A percentile compares a stretch with the other conserved stretches of the same genome.
phyloP scores from a whole-genome alignment of 2,113 vertebrate genomes.

The Lonchura striata region DNA sequence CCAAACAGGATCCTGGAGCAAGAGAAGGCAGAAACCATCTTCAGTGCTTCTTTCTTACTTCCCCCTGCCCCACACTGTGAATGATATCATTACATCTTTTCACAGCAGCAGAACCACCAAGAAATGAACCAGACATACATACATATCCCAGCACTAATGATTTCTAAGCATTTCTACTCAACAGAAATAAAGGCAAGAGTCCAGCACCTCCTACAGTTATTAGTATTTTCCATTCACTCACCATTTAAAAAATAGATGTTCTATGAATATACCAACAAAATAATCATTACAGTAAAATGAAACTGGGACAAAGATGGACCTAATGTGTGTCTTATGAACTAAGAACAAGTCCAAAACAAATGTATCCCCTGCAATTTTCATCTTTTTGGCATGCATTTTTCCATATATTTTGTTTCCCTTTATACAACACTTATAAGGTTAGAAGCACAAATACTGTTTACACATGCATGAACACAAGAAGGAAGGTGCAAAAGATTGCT shows the following conservation, averaged over 20 bases:
- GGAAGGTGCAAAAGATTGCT: neutral
- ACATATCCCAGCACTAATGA: neutral
- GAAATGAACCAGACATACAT: neutral
- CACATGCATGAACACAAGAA: neutral
- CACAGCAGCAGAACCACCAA: neutral
- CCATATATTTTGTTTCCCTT: neutral
- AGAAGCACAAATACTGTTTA: neutral
- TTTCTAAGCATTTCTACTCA: neutral
- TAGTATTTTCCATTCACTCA: neutral
- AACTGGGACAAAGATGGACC: neutral
- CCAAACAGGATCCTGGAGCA: neutral
- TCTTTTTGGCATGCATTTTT: neutral
- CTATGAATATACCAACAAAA: neutral
- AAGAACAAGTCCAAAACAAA: neutral
- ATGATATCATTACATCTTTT: neutral
- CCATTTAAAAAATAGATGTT: neutral
- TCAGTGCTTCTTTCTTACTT: neutral
- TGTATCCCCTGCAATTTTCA: neutral
- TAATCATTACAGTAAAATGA: neutral
- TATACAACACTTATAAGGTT: neutral
- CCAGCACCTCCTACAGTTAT: neutral
- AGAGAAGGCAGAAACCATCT: neutral
- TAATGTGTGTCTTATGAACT: neutral
- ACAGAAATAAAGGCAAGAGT: neutral
- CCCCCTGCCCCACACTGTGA: accelerated